Conservation (phyloP, 1,140 invertebrate genomes). For the Eupeodes corollae region DNA sequence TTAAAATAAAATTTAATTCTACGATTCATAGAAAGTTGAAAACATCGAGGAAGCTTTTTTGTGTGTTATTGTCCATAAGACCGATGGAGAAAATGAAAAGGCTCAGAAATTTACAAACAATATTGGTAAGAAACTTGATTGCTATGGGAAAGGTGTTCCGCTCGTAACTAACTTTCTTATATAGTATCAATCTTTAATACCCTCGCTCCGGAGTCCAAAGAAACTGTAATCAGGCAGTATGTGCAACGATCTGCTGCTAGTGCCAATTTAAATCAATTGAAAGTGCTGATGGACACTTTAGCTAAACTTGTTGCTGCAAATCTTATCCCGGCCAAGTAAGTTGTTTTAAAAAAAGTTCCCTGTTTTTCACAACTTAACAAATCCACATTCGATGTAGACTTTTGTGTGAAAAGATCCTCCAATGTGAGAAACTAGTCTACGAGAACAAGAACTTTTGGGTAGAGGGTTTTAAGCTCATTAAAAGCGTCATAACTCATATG, state of each 20-base stretch:
- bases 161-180: neutral
- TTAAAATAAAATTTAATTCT: conserved; percentile 10
- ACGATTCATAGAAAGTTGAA: conserved; percentile 68
- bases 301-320: conserved; percentile 59
- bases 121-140: conserved; percentile 14
- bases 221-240: conserved; percentile 57
- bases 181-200: conserved; percentile 40
- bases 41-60: conserved; percentile 77
- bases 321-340: conserved; percentile 33
- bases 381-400: conserved; percentile 48
- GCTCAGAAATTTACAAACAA: conserved; percentile 52
- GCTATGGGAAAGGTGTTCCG: neutral
- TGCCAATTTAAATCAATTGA: conserved; percentile 57
- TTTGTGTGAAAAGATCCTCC: conserved; percentile 73
- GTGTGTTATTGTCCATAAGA: conserved; percentile 65
- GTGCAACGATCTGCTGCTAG: conserved; percentile 54
- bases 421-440: conserved; percentile 65
- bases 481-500: conserved; percentile 75
- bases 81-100: conserved; percentile 54
- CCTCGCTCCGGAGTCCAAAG: conserved; percentile 55
- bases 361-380: neutral
- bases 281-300: conserved; percentile 58
- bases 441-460: conserved; percentile 76
- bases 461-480: conserved; percentile 73
- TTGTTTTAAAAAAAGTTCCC: neutral